Percentiles rank a stretch among this genome's conserved stretches.
These are phyloP conservation scores for Neoscelio sp. DNA, from an alignment of 2,888 invertebrate genomes.

Conservation along the genomic window DNA sequence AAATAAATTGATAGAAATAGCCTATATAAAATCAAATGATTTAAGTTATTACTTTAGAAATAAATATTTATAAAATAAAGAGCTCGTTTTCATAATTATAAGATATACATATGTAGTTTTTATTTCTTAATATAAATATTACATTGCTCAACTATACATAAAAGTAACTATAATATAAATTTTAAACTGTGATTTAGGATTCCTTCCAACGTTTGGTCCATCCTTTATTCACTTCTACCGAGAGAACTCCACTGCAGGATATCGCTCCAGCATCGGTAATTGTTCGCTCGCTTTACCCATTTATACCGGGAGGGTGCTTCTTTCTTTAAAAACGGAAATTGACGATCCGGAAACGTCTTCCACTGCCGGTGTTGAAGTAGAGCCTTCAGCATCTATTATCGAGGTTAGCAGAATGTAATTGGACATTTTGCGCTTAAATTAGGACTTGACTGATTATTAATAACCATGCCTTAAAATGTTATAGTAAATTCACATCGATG, in stretches of 20 bases:
- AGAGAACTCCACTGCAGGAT: conserved; percentile 84
- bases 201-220: conserved; percentile 93
- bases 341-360: conserved; percentile 83
- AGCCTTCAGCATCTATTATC: conserved; percentile 83
- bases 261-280: conserved; percentile 68
- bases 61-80: too few species aligned
- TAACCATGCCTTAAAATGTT: conserved; percentile 1
- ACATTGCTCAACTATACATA: too few species aligned
- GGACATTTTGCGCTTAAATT: conserved; percentile 37
- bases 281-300: conserved; percentile 76
- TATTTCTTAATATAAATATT: too few species aligned
- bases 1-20: too few species aligned
- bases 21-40: too few species aligned
- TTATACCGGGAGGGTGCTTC: conserved; percentile 89
- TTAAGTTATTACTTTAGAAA: too few species aligned
- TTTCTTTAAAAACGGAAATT: conserved; percentile 89
- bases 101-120: too few species aligned
- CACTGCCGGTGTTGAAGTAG: conserved; percentile 83
- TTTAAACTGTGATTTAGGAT: conserved; percentile 84
- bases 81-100: too few species aligned
- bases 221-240: conserved; percentile 91
- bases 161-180: too few species aligned
- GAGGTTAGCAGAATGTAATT: conserved; percentile 81
- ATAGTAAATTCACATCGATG: not conserved
- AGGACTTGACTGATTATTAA: conserved; percentile 9